Evolutionary conservation across 2,797 vertebrate genomes (phyloP).

Genomic region (Periophthalmus magnuspinnatus): DNA sequence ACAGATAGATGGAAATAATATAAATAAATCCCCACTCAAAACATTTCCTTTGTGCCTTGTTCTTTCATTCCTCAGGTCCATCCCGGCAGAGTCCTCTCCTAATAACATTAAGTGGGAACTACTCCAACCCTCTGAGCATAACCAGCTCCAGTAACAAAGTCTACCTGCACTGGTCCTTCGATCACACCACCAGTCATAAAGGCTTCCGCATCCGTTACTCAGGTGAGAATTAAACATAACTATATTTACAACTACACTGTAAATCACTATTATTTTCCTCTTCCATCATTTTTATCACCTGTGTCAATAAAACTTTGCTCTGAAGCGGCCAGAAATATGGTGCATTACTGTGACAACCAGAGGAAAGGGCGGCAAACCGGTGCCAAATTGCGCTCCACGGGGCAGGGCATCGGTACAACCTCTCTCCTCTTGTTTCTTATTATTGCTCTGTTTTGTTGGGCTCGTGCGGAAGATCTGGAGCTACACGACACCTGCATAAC

Average conservation of each 20-base stretch:
- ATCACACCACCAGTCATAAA: constrained; percentile 94
- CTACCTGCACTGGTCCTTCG: constrained; percentile 96
- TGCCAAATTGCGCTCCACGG: constrained; percentile 31
- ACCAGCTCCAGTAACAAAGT: constrained; percentile 91
- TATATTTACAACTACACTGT: neutral
- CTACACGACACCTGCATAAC: constrained; percentile 64
- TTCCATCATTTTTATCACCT: constrained; percentile 20
- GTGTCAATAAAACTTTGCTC: constrained; percentile 29
- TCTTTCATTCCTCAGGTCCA: constrained; percentile 76
- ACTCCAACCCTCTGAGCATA: constrained; percentile 89
- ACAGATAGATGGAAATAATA: neutral
- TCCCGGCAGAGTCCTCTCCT: constrained; percentile 92
- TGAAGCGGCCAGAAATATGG: constrained; percentile 48
- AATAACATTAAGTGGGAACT: constrained; percentile 94
- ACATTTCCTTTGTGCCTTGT: neutral
- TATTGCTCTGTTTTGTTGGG: constrained; percentile 45
- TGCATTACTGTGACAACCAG: constrained; percentile 60
- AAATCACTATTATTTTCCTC: neutral
- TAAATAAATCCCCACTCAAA: neutral
- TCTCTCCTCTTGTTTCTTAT: constrained; percentile 32
- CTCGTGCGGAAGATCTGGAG: constrained; percentile 47
- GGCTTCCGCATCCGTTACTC: constrained; percentile 96
- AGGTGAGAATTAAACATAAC: constrained; percentile 69
- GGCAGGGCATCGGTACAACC: constrained; percentile 38
- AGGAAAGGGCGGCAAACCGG: constrained; percentile 39